phyloP scores from a whole-genome alignment of 1,140 invertebrate species.

The Diprion similis region DNA sequence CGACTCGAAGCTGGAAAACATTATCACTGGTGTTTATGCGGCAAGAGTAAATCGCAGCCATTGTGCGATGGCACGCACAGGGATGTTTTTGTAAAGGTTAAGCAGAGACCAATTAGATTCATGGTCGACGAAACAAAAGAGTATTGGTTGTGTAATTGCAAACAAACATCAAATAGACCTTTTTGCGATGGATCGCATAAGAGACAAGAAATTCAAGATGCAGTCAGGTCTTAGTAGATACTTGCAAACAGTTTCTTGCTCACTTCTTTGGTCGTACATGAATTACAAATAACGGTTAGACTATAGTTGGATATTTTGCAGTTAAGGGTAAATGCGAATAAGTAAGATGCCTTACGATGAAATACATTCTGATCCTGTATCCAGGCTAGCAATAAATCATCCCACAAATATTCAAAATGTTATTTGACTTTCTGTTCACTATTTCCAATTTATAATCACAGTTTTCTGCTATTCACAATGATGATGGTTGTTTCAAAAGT shows the following conservation, averaged over 20 bases:
- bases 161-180: constrained; percentile 92
- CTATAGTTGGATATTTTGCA: neutral
- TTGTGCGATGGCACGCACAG: constrained; percentile 95
- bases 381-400: neutral
- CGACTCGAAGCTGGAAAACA: constrained; percentile 76
- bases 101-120: constrained; percentile 80
- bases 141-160: constrained; percentile 98
- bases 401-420: neutral
- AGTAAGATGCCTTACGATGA: neutral
- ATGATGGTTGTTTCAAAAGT: no score
- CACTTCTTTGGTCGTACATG: neutral
- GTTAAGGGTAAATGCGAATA: neutral
- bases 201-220: constrained; percentile 68
- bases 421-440: neutral
- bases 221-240: neutral
- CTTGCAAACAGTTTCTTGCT: neutral
- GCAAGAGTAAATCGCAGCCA: constrained; percentile 89
- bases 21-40: constrained; percentile 96
- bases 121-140: constrained; percentile 87
- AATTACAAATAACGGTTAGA: neutral
- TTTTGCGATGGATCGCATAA: constrained; percentile 98
- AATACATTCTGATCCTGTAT: neutral
- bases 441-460: neutral
- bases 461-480: neutral
- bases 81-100: constrained; percentile 74